Conservation (phyloP, 2,797 vertebrate species). For the Eremophila alpestris region DNA sequence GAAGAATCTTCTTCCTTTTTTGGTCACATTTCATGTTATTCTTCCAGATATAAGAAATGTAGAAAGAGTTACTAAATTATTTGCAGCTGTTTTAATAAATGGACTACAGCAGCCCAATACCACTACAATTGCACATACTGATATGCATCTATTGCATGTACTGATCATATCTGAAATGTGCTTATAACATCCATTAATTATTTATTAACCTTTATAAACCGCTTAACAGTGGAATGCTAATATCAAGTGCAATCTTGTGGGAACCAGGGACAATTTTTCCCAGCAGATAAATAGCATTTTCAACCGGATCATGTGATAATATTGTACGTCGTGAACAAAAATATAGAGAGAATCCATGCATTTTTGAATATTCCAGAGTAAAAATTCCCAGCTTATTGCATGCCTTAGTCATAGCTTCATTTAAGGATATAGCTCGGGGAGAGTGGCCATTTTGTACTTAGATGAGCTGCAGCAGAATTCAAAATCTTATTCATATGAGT, state of each 20-base stretch:
- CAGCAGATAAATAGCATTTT: background rate
- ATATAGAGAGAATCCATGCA: background rate
- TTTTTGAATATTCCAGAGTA: background rate
- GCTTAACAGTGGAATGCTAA: background rate
- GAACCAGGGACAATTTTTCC: background rate
- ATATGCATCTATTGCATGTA: slow-evolving; percentile 28
- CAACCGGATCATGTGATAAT: background rate
- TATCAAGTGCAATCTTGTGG: background rate
- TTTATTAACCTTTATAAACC: slow-evolving; percentile 31
- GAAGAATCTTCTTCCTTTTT: slow-evolving; percentile 15
- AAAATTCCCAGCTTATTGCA: background rate
- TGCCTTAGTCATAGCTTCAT: background rate
- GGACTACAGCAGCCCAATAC: background rate
- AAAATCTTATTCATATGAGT: background rate
- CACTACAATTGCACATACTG: background rate
- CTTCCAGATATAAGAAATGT: background rate
- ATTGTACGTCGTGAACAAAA: background rate
- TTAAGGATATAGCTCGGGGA: background rate
- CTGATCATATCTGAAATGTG: slow-evolving; percentile 20
- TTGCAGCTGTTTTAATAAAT: slow-evolving; percentile 65
- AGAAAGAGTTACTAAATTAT: slow-evolving; percentile 15
- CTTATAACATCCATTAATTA: slow-evolving; percentile 24
- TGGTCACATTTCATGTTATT: background rate
- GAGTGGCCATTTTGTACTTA: background rate
- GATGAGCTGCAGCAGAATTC: background rate